Evolutionary conservation across 2,113 vertebrate genomes (phyloP).

Genomic region (Acanthochromis polyacanthus): DNA sequence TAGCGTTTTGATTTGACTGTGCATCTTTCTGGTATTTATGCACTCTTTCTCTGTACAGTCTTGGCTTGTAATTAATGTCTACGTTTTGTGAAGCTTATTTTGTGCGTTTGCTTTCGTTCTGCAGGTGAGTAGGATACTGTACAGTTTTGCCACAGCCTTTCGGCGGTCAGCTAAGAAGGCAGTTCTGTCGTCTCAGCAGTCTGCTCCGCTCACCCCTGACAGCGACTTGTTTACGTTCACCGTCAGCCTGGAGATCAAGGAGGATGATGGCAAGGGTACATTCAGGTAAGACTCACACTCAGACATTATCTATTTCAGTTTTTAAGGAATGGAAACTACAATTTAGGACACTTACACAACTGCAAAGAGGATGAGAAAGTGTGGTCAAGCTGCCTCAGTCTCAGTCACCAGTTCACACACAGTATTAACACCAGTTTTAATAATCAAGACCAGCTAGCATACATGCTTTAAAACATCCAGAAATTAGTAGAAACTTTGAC

Average conservation of each 20-base stretch:
- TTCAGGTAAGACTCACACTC: constrained; percentile 89
- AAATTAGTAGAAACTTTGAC: too few species aligned
- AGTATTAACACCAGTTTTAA: too few species aligned
- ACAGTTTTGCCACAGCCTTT: constrained; percentile 98
- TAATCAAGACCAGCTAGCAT: background rate
- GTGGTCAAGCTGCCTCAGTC: too few species aligned
- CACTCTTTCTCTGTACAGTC: background rate
- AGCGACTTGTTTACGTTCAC: constrained; percentile 98
- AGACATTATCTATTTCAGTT: background rate
- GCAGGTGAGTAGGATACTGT: constrained; percentile 97
- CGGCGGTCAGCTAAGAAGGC: constrained; percentile 94
- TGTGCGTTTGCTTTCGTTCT: background rate
- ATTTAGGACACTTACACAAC: background rate
- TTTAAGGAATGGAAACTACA: background rate
- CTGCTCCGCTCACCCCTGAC: constrained; percentile 93
- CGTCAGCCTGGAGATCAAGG: constrained; percentile 96
- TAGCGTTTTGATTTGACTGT: too few species aligned
- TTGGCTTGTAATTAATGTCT: background rate
- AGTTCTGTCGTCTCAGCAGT: constrained; percentile 85
- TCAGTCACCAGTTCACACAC: too few species aligned
- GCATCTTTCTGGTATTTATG: too few species aligned
- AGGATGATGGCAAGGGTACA: constrained; percentile 98
- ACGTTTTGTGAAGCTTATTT: background rate
- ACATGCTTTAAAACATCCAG: too few species aligned
- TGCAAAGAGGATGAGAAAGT: too few species aligned